Conservation (phyloP, 2,797 vertebrate genomes). For the Chelmon rostratus region DNA sequence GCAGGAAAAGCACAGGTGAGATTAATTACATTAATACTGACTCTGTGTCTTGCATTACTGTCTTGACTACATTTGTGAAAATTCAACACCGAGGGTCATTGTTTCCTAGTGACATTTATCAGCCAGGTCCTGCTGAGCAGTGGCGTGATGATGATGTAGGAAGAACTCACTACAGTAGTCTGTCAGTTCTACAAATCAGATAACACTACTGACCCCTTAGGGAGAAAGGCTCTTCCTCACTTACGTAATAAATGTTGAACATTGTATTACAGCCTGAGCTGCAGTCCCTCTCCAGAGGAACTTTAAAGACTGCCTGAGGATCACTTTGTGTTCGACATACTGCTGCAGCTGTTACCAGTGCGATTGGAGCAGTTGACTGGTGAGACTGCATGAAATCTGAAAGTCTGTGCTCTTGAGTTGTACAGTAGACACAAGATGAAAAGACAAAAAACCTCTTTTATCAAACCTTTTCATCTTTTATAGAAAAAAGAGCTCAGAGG, state of each 20-base stretch:
- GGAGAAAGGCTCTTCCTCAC: background rate
- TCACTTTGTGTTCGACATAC: background rate
- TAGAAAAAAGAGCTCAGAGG: constrained; percentile 19
- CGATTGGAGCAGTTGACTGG: background rate
- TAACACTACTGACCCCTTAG: background rate
- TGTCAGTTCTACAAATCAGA: background rate
- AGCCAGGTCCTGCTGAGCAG: no score
- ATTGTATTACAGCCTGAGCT: constrained; percentile 5
- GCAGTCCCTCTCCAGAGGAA: constrained; percentile 4
- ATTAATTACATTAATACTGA: background rate
- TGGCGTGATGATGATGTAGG: no score
- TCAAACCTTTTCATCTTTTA: constrained; percentile 39
- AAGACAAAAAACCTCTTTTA: constrained; percentile 9
- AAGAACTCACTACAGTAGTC: no score
- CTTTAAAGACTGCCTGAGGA: background rate
- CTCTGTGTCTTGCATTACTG: background rate
- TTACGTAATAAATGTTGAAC: background rate
- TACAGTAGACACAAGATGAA: background rate
- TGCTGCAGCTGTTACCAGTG: constrained; percentile 15
- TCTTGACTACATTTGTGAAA: background rate
- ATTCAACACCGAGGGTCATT: background rate
- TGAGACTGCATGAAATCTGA: constrained; percentile 10
- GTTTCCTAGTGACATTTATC: no score
- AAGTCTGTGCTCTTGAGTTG: background rate
- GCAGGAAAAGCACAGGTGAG: background rate